A percentile compares a stretch with the other conserved stretches of the same genome.
These are phyloP conservation scores for Oceanites oceanicus DNA, from an alignment of 2,113 vertebrate species.

Conservation along the genomic window DNA sequence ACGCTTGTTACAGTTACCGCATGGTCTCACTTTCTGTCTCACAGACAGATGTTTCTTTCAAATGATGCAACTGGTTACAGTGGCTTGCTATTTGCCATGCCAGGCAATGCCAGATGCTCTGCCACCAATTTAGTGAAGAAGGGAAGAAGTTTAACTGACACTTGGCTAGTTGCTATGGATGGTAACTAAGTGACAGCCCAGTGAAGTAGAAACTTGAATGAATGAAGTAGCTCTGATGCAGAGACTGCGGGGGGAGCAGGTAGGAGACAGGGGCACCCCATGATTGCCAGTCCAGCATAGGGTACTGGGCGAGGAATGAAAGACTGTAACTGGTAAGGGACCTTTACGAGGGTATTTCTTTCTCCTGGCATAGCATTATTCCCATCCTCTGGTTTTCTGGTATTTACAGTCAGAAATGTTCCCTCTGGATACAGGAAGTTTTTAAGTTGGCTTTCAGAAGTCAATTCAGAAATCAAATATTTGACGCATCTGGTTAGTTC, in stretches of 20 bases:
- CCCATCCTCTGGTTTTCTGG: neutral
- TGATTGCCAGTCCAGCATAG: neutral
- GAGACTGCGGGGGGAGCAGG: neutral
- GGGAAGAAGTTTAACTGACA: neutral
- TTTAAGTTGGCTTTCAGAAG: neutral
- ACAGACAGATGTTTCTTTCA: neutral
- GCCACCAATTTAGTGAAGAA: neutral
- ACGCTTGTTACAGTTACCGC: neutral
- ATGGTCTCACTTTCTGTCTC: neutral
- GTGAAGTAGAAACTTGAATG: neutral
- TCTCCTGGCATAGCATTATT: neutral
- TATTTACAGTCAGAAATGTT: neutral
- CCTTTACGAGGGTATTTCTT: neutral
- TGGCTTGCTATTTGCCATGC: accelerated
- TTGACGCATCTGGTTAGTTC: neutral
- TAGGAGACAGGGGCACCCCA: neutral
- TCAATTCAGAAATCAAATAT: neutral
- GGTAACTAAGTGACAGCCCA: neutral
- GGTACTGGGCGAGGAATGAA: neutral
- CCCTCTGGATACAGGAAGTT: neutral
- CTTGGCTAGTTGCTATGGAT: neutral
- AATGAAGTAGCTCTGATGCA: neutral
- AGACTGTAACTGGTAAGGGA: accelerated
- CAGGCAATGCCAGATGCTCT: neutral
- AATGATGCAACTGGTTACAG: neutral